Base-by-base conservation (phyloP, 2,113 vertebrate species). In the Rafetus swinhoei region DNA sequence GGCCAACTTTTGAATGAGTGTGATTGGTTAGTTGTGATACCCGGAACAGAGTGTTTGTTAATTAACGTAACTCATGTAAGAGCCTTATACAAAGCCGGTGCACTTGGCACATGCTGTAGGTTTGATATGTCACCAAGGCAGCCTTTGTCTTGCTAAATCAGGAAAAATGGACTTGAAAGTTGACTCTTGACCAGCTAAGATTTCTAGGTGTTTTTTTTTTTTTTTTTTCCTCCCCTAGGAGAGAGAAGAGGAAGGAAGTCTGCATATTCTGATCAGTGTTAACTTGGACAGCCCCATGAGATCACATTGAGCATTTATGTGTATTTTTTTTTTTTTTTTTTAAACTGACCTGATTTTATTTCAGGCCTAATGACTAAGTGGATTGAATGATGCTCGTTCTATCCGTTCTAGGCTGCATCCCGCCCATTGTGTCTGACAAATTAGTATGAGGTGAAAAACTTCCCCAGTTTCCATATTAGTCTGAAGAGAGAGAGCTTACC, bases 121-220 rank as follows among this genome's bases (percentile, higher is more conserved):
- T 10, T 0, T 1, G 16, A 1, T 55, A 6, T 15, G 0, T 8
- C 45, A 10, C 82, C 1, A 1, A 81, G 79, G 6, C 11, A n/a
- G 32, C 32, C 79, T 85, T 79, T 10, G 15, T 27, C 54, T 39
- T 69, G 57, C 39, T 12, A 83, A 19, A 59, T 5, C 1, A 10
- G 56, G 56, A 22, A 92, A 76, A 60, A 39, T 27, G 56, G 24
- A 12, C 88, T 88, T 91, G n/a, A 9, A 39, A 1, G 56, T 6
- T 24, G 27, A 8, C 50, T 59, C 65, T 62, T 60, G 15, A 79
- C 8, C 6, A 6, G 21, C 4, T 77, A 76, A 62, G 57, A 4
- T 76, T 18, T 80, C 1, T 5, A 45, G 45, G 45, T 5, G 0
- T 69, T 14, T 45, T 50, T n/a, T 53, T 55, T 54, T 10, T 54